Evolutionary conservation across 2,888 invertebrate genomes (phyloP).

Genomic region (Stenichneumon culpator): DNA sequence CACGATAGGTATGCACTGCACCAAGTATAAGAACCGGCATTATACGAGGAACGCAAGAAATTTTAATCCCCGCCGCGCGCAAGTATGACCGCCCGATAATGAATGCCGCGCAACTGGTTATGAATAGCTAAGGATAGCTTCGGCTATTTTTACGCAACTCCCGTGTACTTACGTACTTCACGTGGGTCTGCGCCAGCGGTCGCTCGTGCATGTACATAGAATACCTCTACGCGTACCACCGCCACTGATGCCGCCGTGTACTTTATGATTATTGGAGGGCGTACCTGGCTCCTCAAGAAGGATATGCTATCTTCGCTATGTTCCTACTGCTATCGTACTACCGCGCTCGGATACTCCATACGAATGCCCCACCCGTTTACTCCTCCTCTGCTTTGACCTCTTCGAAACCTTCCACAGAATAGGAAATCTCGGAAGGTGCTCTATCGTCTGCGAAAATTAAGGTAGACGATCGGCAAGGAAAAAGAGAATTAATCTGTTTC

Average conservation of each 20-base stretch:
- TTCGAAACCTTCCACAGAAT: slow-evolving; percentile 55
- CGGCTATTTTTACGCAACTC: slow-evolving; percentile 74
- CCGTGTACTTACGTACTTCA: slow-evolving; percentile 73
- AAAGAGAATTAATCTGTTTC: slow-evolving; percentile 30
- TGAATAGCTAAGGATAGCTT: slow-evolving; percentile 78
- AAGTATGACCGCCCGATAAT: slow-evolving; percentile 78
- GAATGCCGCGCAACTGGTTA: slow-evolving; percentile 81
- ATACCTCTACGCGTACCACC: slow-evolving; percentile 64
- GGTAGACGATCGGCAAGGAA: slow-evolving; percentile 33
- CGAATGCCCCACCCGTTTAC: slow-evolving; percentile 49
- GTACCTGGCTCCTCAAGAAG: slow-evolving; percentile 74
- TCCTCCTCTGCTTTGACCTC: slow-evolving; percentile 65
- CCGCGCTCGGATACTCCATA: slow-evolving; percentile 33
- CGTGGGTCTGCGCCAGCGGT: slow-evolving; percentile 35
- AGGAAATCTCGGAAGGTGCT: slow-evolving; percentile 44
- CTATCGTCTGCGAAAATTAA: slow-evolving; percentile 55
- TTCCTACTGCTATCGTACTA: slow-evolving; percentile 56
- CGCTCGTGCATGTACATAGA: slow-evolving; percentile 41
- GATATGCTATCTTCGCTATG: slow-evolving; percentile 70
- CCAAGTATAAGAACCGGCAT: slow-evolving; percentile 69
- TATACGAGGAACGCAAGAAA: slow-evolving; percentile 73
- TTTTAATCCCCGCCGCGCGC: slow-evolving; percentile 75
- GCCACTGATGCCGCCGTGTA: slow-evolving; percentile 70
- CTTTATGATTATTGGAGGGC: slow-evolving; percentile 82
- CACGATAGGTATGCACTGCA: slow-evolving; percentile 56